Conservation (phyloP, 1,140 invertebrate genomes). For the Druon quercuslanigerum region DNA sequence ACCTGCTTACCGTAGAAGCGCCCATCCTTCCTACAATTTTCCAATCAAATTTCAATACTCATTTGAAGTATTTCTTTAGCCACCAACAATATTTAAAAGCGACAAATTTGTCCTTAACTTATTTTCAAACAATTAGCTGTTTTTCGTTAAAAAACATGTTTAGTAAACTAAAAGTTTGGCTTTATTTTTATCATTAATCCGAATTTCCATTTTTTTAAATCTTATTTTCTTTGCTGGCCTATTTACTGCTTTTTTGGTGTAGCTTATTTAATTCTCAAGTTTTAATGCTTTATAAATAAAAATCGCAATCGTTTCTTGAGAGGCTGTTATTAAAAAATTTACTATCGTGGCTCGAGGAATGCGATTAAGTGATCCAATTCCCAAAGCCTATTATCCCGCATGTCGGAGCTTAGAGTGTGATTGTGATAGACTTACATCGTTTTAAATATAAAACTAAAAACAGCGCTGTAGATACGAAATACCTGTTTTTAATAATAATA, state of each 20-base stretch:
- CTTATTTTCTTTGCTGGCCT: background rate
- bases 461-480: conserved; percentile 51
- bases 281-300: conserved; percentile 6
- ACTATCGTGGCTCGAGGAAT: conserved; percentile 41
- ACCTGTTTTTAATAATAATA: conserved; percentile 49
- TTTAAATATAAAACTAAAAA: conserved; percentile 59
- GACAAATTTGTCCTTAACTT: background rate
- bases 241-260: background rate
- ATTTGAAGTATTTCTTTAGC: conserved; percentile 8
- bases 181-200: no score
- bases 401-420: conserved; percentile 73
- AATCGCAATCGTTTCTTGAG: conserved; percentile 6
- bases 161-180: no score
- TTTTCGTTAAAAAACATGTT: no score
- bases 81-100: background rate
- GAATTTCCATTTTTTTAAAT: no score
- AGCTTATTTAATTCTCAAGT: background rate
- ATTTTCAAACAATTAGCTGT: no score
- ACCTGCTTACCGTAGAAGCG: conserved; percentile 19
- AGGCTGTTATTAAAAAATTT: conserved; percentile 29
- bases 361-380: conserved; percentile 37
- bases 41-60: conserved; percentile 1
- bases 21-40: conserved; percentile 15
- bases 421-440: conserved; percentile 73
- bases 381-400: conserved; percentile 56